Evolutionary conservation across 2,797 vertebrate species (phyloP).

Genomic region (Urophycis tenuis): DNA sequence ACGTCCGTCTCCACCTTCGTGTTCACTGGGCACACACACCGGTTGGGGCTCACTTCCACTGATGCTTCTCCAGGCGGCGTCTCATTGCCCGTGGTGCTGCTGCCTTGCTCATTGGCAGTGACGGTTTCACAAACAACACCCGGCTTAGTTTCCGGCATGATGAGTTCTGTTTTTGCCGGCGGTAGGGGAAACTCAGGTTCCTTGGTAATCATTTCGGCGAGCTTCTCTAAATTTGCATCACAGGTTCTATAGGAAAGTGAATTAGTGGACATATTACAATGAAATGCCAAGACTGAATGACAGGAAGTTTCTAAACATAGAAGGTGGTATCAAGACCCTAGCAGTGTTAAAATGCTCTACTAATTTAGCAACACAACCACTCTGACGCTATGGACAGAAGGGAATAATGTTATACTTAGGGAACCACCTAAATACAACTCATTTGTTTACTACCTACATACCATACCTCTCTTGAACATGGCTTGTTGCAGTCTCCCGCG

Average conservation of each 20-base stretch:
- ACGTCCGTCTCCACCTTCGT: background rate
- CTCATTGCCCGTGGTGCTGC: constrained; percentile 4
- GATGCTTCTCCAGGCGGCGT: constrained; percentile 3
- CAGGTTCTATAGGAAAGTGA: background rate
- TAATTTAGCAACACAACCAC: background rate
- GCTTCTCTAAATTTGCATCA: background rate
- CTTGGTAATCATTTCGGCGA: constrained; percentile 3
- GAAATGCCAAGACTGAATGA: background rate
- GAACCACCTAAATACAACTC: background rate
- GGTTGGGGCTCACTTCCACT: constrained; percentile 5
- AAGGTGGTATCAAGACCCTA: background rate
- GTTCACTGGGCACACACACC: background rate
- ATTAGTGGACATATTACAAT: background rate
- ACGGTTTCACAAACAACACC: background rate
- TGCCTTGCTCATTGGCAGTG: background rate
- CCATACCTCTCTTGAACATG: background rate
- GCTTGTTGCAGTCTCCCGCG: background rate
- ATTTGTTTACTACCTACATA: no score
- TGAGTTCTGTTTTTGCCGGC: background rate
- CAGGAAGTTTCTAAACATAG: background rate
- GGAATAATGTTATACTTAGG: background rate
- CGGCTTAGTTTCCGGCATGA: constrained; percentile 1
- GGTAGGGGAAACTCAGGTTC: constrained; percentile 4
- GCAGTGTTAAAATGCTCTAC: background rate
- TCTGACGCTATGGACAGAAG: background rate